Base-by-base conservation (phyloP, 2,888 invertebrate species). In the Yponomeuta evonymella region DNA sequence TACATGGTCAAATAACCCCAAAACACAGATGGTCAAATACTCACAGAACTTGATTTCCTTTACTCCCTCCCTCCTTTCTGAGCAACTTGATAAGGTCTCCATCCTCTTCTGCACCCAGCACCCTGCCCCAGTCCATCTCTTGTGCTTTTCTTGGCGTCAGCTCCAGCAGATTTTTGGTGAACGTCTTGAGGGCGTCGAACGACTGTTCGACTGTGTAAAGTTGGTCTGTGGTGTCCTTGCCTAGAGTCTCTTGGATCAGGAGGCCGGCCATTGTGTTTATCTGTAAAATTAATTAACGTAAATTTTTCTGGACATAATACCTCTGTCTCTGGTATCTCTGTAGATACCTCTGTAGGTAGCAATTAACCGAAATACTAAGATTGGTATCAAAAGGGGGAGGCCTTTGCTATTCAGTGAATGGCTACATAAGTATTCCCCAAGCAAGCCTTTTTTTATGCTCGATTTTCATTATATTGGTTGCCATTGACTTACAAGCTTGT, bases 201-300 rank as follows among this genome's bases (percentile, higher is more conserved):
- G 85, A 85, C 67, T 86, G 80, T 1, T 89, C 87, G 8, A 91
- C 79, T 0, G 82, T 78, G 72, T 92, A 90, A 0, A 92, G 79
- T 70, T 86, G 83, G 2, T 79, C 78, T n/a, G 78, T 82, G 0
- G 84, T 85, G 71, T 90, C 89, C 72, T 85, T 88, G n/a, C 92
- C 91, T 0, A 93, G 73, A 0, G 90, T 89, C 73, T 92, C 88
- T 79, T 89, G 84, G 29, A 93, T 83, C 0, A 92, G 78, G 1
- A 93, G 77, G 0, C 89, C 88, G 0, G 93, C 91, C 85, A 92
- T 90, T 63, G 80, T 79, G 73, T 92, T 92, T 71, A 93, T 92
- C 93, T 92, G 76, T 12, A 79, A 81, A 64, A 33, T 33, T 33
- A 33, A 33, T 33, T 4, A 33, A 2, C 3, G 2, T 33, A 33